Evolutionary conservation across 2,113 vertebrate species (phyloP).

Genomic region (Pionites leucogaster): DNA sequence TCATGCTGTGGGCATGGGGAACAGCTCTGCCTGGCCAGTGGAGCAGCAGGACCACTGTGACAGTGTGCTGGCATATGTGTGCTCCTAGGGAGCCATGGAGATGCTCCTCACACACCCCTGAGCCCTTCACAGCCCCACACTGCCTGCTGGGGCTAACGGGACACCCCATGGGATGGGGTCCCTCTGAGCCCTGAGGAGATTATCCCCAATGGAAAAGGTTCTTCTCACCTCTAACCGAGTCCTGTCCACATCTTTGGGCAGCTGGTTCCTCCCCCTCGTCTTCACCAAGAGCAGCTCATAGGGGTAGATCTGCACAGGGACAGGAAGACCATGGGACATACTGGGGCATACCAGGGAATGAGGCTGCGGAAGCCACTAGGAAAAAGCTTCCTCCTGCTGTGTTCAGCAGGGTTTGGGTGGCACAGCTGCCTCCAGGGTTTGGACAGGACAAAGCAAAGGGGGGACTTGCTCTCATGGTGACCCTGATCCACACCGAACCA

Average conservation of each 20-base stretch:
- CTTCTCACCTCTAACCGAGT: constrained; percentile 90
- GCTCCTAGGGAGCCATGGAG: background rate
- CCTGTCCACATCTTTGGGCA: constrained; percentile 95
- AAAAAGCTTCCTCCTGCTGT: background rate
- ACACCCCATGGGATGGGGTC: fast-evolving
- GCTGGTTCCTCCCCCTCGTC: constrained; percentile 90
- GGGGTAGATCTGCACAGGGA: constrained; percentile 85
- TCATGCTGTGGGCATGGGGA: background rate
- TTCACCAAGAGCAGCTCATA: constrained; percentile 95
- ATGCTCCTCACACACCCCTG: fast-evolving
- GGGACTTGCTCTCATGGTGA: background rate
- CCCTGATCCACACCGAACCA: background rate
- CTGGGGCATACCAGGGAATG: background rate
- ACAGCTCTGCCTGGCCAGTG: background rate
- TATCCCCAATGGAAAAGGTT: background rate
- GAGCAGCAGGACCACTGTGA: background rate
- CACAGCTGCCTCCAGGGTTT: background rate
- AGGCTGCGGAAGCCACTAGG: background rate
- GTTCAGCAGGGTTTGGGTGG: background rate
- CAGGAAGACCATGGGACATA: background rate
- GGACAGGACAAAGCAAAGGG: background rate
- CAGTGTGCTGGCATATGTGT: background rate
- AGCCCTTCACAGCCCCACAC: fast-evolving
- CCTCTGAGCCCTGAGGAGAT: background rate
- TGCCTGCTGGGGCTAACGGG: background rate